A percentile compares a stretch with the other conserved stretches of the same genome.
Conservation (phyloP, 2,113 vertebrate genomes). For the Ophiodon elongatus region DNA sequence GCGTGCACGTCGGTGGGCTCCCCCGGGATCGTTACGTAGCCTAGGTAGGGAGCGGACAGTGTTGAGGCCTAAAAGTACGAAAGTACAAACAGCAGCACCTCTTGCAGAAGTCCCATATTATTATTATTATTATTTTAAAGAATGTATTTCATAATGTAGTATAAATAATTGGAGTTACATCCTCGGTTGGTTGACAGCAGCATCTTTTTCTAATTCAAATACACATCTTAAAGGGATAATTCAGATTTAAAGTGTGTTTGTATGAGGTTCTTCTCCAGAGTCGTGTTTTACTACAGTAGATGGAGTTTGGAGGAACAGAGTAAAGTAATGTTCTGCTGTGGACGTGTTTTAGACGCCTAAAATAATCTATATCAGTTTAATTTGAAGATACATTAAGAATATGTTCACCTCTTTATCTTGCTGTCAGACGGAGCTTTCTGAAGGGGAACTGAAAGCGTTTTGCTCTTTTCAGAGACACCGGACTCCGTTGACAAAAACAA, state of each 20-base stretch:
- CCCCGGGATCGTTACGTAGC: conserved; percentile 88
- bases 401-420: too few relatives aligned
- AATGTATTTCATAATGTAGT: background rate
- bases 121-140: too few relatives aligned
- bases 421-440: too few relatives aligned
- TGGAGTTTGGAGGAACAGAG: too few relatives aligned
- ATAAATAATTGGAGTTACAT: background rate
- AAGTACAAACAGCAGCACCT: conserved; percentile 15
- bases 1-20: conserved; percentile 92
- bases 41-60: conserved; percentile 77
- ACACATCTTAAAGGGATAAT: background rate
- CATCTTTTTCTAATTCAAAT: background rate
- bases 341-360: too few relatives aligned
- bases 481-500: too few relatives aligned
- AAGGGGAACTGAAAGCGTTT: too few relatives aligned
- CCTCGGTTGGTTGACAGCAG: background rate
- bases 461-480: too few relatives aligned
- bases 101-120: conserved; percentile 56
- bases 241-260: background rate
- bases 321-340: too few relatives aligned
- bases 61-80: conserved; percentile 44
- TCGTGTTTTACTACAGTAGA: background rate
- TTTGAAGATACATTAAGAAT: too few relatives aligned
- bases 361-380: too few relatives aligned
- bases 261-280: background rate